Evolutionary conservation across 2,113 vertebrate genomes (phyloP).

Genomic region (Clinocottus analis): DNA sequence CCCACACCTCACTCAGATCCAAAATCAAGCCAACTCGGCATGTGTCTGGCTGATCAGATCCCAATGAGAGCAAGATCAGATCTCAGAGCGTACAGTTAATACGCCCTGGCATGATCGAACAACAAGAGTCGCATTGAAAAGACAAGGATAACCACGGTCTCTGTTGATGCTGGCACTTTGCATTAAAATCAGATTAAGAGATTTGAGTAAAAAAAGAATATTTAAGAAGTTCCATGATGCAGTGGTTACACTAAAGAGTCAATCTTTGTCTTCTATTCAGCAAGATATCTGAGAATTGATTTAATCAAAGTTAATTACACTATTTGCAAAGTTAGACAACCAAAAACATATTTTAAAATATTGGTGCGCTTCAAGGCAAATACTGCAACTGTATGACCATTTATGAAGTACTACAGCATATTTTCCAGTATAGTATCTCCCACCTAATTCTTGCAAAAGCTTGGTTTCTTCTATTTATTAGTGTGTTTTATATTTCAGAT

Average conservation of each 20-base stretch:
- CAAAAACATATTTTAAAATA: too few relatives aligned
- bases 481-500: not conserved
- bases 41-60: too few relatives aligned
- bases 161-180: not conserved
- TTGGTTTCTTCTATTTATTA: too few relatives aligned
- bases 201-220: not conserved
- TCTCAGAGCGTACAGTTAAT: not conserved
- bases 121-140: not conserved
- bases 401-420: not conserved
- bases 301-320: not conserved
- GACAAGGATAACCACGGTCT: conserved; percentile 24
- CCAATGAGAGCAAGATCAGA: not conserved
- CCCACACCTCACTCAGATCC: too few relatives aligned
- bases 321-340: not conserved
- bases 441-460: too few relatives aligned
- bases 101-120: not conserved
- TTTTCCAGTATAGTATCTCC: too few relatives aligned
- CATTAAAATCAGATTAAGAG: not conserved
- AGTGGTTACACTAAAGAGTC: not conserved
- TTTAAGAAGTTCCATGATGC: not conserved
- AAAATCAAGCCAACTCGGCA: too few relatives aligned
- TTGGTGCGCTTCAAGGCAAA: not conserved
- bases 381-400: not conserved
- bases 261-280: not conserved
- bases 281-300: not conserved